Evolutionary conservation across 2,888 invertebrate genomes (phyloP), one percentile per base, ranked within the genome.

Genomic region (Tillus elongatus): DNA sequence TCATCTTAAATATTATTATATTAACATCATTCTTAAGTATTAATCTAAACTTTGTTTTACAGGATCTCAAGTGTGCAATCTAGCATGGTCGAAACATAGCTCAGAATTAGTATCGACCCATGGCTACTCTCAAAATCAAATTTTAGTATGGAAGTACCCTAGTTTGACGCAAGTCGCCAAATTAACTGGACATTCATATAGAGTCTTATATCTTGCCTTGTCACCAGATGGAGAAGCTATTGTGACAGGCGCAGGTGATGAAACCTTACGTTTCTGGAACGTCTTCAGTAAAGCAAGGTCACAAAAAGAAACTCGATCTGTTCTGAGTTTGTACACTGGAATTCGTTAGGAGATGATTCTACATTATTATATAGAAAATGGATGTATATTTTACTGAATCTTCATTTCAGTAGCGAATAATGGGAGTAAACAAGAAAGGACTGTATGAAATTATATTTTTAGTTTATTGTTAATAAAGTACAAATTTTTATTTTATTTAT

Each of bases 191-290:
- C 97, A 97, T 63, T 91, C 93, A 14, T 93, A 90, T 64, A 73
- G 97, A 47, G 97, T 98, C 2, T 71, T 98, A 0, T 97, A 97
- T 66, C 68, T 97, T 52, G 96, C 97, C 0, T 77, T 97, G 65
- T 96, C 95, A 2, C 97, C 97, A 0, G 96, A 96, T 63, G 97
- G 97, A 16, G 96, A 97, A 63, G 92, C 96, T 2, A 97, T 98
- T 46, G 97, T 98, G 0, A 98, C 97, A 0, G 97, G 97, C 14
- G 97, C 97, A 1, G 97, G 97, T 0, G 97, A 97, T 66, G 97
- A 97, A 63, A 98, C 97, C 0, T 72, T 98, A 3, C 74, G 97
- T 4, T 98, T 97, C 66, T 98, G 96, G 97, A 96, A 96, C 71
- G 95, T 98, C 0, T 98, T 98, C 69, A 93, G 91, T 58, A 97